These are phyloP conservation scores for Phoxinus dragarum DNA, from an alignment of 2,797 vertebrate genomes.

Conservation along the genomic window DNA sequence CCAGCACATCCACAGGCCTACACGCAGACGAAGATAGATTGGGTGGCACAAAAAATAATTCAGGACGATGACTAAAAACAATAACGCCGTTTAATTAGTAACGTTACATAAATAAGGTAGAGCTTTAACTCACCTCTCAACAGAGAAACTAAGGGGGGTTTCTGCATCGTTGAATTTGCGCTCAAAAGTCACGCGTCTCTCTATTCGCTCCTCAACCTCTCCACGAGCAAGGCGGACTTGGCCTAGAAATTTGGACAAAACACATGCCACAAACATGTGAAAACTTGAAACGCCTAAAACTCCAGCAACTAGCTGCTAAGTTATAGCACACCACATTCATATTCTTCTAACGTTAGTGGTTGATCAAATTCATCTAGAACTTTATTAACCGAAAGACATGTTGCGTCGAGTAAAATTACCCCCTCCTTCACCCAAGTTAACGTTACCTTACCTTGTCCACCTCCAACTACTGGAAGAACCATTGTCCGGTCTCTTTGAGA, in stretches of 20 bases:
- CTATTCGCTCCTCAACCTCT: constrained; percentile 47
- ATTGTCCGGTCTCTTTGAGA: constrained; percentile 79
- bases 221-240: constrained; percentile 41
- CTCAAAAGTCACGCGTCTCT: constrained; percentile 57
- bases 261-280: background rate
- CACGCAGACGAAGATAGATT: background rate
- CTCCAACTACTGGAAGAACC: constrained; percentile 42
- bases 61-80: background rate
- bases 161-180: constrained; percentile 47
- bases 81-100: background rate
- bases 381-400: background rate
- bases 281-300: background rate
- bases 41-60: background rate
- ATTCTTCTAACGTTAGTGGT: background rate
- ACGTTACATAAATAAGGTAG: background rate
- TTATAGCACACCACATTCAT: background rate
- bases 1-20: constrained; percentile 68
- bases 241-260: background rate
- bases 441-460: constrained; percentile 58
- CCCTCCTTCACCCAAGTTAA: background rate
- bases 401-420: too few relatives aligned
- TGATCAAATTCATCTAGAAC: background rate
- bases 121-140: constrained; percentile 53
- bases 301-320: background rate
- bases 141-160: constrained; percentile 55